Percentiles rank a stretch among this genome's conserved stretches.
Conservation (phyloP, 2,797 vertebrate species). For the Agapornis canus region DNA sequence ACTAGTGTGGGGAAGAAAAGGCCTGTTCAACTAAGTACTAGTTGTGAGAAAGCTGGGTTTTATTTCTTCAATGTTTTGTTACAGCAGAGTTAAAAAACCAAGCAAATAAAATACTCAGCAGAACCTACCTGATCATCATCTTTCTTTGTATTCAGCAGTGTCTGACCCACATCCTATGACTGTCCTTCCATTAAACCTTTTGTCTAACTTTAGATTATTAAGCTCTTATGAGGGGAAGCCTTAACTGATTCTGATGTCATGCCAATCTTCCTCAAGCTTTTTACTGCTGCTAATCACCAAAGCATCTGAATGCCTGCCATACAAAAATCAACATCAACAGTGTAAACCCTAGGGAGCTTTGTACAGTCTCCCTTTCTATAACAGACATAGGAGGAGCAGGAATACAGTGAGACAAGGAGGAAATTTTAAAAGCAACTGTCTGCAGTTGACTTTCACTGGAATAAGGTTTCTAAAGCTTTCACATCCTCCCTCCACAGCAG, state of each 20-base stretch:
- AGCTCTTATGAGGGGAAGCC: conserved; percentile 4
- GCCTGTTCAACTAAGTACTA: background rate
- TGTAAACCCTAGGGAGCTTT: background rate
- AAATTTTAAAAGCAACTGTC: background rate
- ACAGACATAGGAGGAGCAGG: background rate
- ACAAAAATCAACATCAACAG: background rate
- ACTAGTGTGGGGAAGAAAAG: background rate
- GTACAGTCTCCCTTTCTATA: background rate
- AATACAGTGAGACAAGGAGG: background rate
- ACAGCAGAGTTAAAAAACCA: background rate
- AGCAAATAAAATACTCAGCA: background rate
- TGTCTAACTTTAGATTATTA: conserved; percentile 24
- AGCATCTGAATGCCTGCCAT: background rate
- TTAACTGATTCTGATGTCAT: conserved; percentile 1
- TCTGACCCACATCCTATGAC: background rate
- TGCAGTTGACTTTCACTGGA: background rate
- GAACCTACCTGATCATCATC: background rate
- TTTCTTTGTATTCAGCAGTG: background rate
- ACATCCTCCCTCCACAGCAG: background rate
- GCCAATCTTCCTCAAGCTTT: background rate
- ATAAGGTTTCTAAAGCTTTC: background rate
- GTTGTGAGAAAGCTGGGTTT: background rate
- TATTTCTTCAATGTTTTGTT: background rate
- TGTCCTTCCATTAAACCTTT: background rate
- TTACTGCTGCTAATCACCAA: background rate